Evolutionary conservation across 92 coral and sea anemone genomes (phyloP), one percentile per base, ranked within the genome.

Genomic region (Pocillopora meandrina): DNA sequence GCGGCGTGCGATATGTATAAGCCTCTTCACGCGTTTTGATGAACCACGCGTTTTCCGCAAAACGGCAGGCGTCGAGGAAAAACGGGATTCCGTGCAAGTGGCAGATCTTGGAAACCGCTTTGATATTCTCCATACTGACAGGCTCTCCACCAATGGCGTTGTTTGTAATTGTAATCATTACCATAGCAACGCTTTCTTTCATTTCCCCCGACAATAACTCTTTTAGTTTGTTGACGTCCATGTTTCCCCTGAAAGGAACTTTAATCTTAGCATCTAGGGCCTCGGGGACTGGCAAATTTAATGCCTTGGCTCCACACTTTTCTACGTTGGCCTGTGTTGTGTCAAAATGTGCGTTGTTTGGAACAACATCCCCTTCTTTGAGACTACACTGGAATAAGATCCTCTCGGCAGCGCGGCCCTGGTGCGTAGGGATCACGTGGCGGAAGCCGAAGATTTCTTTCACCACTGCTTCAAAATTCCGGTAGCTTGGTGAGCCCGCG

Each of bases 341-440:
- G 47, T 87, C 90, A 49, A 87, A 87, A 31, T 82, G 88, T 14
- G 88, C 70, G 61, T 87, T 87, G 78, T 85, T 83, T 20, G 88
- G 88, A n/a, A 87, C 90, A 18, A 87, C 9, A 21, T 87, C 88
- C 6, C 88, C 90, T 2, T 36, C 61, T 0, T 14, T 18, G 14
- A 82, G 42, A 42, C 33, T 47, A 23, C 82, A 82, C 36, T 82
- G 82, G 34, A 87, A 83, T 42, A 87, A 61, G 23, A 87, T 87
- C 33, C 90, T 76, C 84, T 87, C 90, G 9, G 90, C 90, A 16
- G 90, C 90, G 35, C 90, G 90, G 55, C 90, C 90, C 66, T 87
- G 90, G 59, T 87, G 90, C 36, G 90, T 83, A 58, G 90, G 90
- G 19, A 87, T 35, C 81, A 87, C 88, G 72, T 87, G 77, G 33